Conservation (phyloP, 1,140 invertebrate genomes). For the Ditylenchus dipsaci region DNA sequence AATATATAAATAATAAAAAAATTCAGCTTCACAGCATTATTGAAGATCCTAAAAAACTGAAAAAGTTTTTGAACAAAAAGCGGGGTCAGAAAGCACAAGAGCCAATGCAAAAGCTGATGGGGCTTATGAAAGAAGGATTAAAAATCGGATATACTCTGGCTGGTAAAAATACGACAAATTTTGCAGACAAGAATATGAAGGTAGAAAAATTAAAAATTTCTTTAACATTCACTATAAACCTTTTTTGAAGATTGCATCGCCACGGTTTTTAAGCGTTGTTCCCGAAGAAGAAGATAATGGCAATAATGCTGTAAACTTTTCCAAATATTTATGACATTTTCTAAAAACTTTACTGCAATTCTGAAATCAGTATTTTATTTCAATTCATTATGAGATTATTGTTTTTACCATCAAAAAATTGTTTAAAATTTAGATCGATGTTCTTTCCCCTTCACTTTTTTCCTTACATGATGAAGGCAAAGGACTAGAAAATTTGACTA, state of each 20-base stretch:
- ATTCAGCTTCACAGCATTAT: background rate
- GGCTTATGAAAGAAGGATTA: conserved; percentile 32
- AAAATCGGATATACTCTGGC: conserved; percentile 36
- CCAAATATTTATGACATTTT: no score
- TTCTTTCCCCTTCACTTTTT: conserved; percentile 44
- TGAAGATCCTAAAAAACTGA: conserved; percentile 2
- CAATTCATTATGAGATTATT: no score
- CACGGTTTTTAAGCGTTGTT: conserved; percentile 34
- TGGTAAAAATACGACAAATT: conserved; percentile 36
- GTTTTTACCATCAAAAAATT: no score
- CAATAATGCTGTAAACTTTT: background rate
- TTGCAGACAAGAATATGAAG: conserved; percentile 39
- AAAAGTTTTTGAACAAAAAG: conserved; percentile 2
- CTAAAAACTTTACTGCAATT: no score
- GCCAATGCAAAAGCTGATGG: conserved; percentile 22
- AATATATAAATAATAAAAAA: background rate
- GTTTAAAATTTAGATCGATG: conserved; percentile 10
- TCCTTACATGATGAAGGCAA: conserved; percentile 39
- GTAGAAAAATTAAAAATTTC: background rate
- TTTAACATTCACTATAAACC: background rate
- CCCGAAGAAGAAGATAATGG: conserved; percentile 29
- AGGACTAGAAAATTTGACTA: conserved; percentile 37
- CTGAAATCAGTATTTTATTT: no score
- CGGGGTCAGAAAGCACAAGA: conserved; percentile 7
- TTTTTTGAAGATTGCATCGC: conserved; percentile 25